Percentiles rank a stretch among this genome's conserved stretches.
These are phyloP conservation scores for Heterotis niloticus DNA, from an alignment of 2,113 vertebrate species.

Conservation along the genomic window DNA sequence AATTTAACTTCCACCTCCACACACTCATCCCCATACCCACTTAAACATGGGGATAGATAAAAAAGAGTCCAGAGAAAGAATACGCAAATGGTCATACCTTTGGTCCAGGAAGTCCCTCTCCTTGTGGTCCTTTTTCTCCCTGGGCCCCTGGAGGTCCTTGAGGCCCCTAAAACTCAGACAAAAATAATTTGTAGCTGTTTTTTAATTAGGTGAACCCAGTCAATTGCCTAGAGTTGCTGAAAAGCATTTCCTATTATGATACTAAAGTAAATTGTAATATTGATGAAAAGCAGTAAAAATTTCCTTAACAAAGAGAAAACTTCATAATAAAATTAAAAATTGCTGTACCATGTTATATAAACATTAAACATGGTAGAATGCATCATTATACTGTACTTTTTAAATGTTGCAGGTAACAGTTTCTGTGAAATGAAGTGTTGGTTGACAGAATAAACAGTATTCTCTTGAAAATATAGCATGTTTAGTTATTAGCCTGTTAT, in stretches of 20 bases:
- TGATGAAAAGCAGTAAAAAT: too few species aligned
- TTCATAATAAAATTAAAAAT: too few species aligned
- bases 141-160: conserved; percentile 80
- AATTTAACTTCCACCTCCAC: too few species aligned
- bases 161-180: conserved; percentile 64
- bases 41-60: not conserved
- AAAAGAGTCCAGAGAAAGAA: not conserved
- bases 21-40: not conserved
- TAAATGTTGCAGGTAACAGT: not conserved
- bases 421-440: too few species aligned
- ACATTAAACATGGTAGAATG: not conserved
- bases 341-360: too few species aligned
- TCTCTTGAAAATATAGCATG: too few species aligned
- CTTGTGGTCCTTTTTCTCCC: conserved; percentile 76
- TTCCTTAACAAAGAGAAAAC: too few species aligned
- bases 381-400: not conserved
- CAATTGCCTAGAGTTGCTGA: too few species aligned
- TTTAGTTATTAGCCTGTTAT: too few species aligned
- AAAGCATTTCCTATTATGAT: too few species aligned
- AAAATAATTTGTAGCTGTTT: not conserved
- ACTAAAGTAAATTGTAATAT: too few species aligned
- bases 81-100: conserved; percentile 65
- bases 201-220: not conserved
- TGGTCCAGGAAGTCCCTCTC: conserved; percentile 79
- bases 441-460: too few species aligned